Percentiles rank a stretch among this genome's conserved stretches.
Conservation (phyloP, 2,888 invertebrate species). For the Labia minor region DNA sequence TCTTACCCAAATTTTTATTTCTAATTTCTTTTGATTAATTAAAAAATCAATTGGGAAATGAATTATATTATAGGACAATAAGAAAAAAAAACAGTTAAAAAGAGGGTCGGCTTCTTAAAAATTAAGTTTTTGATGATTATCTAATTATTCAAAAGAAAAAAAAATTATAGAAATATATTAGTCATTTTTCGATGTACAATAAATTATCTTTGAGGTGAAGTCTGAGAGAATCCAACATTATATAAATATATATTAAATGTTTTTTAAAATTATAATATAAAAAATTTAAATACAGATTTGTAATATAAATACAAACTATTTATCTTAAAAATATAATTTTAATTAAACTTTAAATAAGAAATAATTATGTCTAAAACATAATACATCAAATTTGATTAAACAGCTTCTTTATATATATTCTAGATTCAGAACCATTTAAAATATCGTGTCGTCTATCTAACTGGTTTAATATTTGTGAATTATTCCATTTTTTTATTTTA, state of each 20-base stretch:
- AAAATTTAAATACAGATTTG: background rate
- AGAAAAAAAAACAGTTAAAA: background rate
- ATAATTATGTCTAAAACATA: too few relatives aligned
- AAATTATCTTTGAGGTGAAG: background rate
- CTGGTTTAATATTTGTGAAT: too few relatives aligned
- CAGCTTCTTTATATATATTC: too few relatives aligned
- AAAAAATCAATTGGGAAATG: background rate
- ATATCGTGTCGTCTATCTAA: too few relatives aligned
- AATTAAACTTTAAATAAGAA: background rate
- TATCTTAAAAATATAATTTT: constrained; percentile 8
- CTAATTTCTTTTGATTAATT: background rate
- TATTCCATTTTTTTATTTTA: too few relatives aligned
- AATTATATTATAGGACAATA: background rate
- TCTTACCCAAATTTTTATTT: background rate
- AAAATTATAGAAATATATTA: too few relatives aligned
- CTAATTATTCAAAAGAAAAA: background rate
- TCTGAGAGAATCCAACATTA: background rate
- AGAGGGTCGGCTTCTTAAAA: too few relatives aligned
- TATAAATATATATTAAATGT: background rate
- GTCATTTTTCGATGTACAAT: too few relatives aligned
- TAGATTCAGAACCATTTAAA: too few relatives aligned
- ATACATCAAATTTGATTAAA: too few relatives aligned
- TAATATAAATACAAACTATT: constrained; percentile 2
- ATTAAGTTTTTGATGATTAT: background rate
- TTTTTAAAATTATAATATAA: background rate